Base-by-base conservation (phyloP, 1,140 invertebrate genomes). In the Argopecten irradians region DNA sequence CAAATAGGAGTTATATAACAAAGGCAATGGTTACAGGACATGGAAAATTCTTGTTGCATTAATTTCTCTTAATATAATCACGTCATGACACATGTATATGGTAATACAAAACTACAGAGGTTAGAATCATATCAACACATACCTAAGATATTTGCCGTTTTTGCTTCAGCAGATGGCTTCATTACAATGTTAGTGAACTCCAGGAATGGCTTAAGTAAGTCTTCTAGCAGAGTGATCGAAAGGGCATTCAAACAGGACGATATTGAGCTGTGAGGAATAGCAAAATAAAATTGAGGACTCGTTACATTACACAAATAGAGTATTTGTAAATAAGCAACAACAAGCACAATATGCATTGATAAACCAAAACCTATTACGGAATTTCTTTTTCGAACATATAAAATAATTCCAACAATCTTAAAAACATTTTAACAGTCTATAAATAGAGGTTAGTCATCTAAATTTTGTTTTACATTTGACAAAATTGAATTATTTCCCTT, bases 201-300 rank as follows among this genome's bases (percentile, higher is more conserved):
- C 32, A 92, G 34, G 33, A 85, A 87, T 5, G 97, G 97, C 83
- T 96, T 97, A 0, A 98, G 95, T 83, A 98, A 96, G 95, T 99
- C 98, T 95, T 99, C 97, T 91, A 98, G 97, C 1, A 97, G 97
- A 1, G 99, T 97, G 0, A 98, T 98, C 0, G 98, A 97, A 82
- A 99, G 95, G 0, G 98, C 98, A 94, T 99, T 99, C 85, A 99
- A 95, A 41, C 98, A 98, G 22, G 98, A 98, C 0, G 98, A 98
- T 1, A 99, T 98, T 5, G 98, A 99, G 92, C 98, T 98, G 94
- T n/a, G 82, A 87, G 9, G 82, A 82, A 85, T 28, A 46, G 9
- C 16, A 41, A 84, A 28, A 71, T 19, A 43, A 83, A 33, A n/a
- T n/a, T n/a, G n/a, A 55, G 46, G 14, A 14, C 14, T 55, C 14